These are phyloP conservation scores for Chrysochloris asiatica DNA, from an alignment of 2,113 vertebrate genomes.

Conservation along the genomic window DNA sequence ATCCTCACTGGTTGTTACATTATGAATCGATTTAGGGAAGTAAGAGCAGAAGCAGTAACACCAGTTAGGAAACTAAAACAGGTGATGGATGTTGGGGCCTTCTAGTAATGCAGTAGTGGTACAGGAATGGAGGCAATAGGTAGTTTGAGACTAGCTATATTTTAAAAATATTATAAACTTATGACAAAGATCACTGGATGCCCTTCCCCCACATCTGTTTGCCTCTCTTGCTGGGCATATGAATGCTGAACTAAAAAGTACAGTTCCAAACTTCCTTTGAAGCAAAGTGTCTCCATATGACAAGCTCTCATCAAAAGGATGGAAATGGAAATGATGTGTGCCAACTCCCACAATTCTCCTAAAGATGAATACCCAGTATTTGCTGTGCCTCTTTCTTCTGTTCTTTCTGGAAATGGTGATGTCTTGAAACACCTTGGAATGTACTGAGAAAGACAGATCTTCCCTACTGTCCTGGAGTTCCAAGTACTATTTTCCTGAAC, in stretches of 20 bases:
- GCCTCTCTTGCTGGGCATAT: not conserved
- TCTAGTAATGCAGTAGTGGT: rapidly evolving
- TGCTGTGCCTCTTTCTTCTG: not conserved
- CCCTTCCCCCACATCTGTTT: not conserved
- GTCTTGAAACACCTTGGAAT: not conserved
- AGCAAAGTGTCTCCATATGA: not conserved
- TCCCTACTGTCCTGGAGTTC: not conserved
- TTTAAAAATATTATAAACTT: not conserved
- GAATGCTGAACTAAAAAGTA: not conserved
- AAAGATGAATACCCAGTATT: not conserved
- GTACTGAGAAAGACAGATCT: not conserved
- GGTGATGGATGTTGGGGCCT: not conserved
- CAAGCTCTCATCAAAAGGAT: not conserved
- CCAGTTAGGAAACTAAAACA: not conserved
- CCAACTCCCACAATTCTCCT: not conserved
- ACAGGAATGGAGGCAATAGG: not conserved
- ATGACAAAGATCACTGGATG: not conserved
- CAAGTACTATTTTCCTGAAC: not conserved
- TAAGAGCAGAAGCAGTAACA: not conserved
- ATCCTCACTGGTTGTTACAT: not conserved
- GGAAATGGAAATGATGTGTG: not conserved
- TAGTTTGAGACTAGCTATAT: not conserved
- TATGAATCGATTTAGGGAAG: not conserved
- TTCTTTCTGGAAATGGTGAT: not conserved
- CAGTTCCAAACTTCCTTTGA: not conserved